Base-by-base conservation (phyloP, 1,140 invertebrate genomes). In the Heliconius melpomene region DNA sequence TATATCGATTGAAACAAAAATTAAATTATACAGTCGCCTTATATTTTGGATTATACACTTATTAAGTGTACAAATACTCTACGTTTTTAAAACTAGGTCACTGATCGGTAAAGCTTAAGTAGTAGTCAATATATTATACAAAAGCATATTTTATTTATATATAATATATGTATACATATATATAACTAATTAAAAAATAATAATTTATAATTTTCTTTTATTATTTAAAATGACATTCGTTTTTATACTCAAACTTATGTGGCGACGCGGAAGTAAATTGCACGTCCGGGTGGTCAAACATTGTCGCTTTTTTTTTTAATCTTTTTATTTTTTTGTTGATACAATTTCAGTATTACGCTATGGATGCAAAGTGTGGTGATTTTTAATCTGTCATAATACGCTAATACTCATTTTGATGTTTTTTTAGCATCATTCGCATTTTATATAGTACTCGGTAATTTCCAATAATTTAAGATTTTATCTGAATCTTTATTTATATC, bases 331-430 rank as follows among this genome's bases (percentile, higher is more conserved):
- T 46, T 46, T 54, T 71, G 75, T n/a, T 72, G 72, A 54, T 46
- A 80, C 79, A 80, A 76, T 76, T 60, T 78, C 76, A 78, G 76
- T 78, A 78, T 78, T 78, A 72, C n/a, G n/a, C 60, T 70, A 71
- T n/a, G 60, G n/a, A 60, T 60, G 60, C 23, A 66, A 66, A 66
- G 26, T 66, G 60, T 66, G 26, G 26, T 66, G 60, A 29, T 66
- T 66, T 66, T 29, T 29, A 26, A 66, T 66, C 60, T 66, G 60
- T 66, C 60, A 66, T 66, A 66, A 29, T 66, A 66, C 60, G 60
- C 60, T 66, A 66, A 66, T 66, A 66, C 60, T 66, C 60, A 66
- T 66, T 26, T 16, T 66, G 60, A 66, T 66, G 60, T 66, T 66
- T 66, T 66, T 32, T 29, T 66, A 29, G 11, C 60, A 66, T 66